These are phyloP conservation scores for Sebastes dallii DNA, from an alignment of 2,797 vertebrate species.

Conservation along the genomic window DNA sequence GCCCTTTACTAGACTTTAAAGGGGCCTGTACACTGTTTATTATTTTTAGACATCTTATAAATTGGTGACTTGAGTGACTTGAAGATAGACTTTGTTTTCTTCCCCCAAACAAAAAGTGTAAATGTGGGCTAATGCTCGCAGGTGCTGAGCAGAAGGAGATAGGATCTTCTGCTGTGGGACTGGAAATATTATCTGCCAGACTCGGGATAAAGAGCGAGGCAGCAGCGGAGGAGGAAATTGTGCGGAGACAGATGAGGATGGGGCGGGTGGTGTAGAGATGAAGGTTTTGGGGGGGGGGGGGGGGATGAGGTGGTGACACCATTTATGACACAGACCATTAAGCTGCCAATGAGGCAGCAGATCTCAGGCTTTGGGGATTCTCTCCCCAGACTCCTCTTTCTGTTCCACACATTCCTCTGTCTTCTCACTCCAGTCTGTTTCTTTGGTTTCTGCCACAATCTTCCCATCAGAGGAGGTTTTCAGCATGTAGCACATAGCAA, in stretches of 20 bases:
- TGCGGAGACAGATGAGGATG: conserved; percentile 40
- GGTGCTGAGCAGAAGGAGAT: conserved; percentile 28
- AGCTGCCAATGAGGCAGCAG: conserved; percentile 68
- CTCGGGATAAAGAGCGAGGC: conserved; percentile 36
- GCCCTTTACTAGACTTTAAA: not conserved
- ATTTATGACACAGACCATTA: conserved; percentile 70
- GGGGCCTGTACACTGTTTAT: not conserved
- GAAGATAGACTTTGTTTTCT: not conserved
- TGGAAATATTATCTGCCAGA: conserved; percentile 30
- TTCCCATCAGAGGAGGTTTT: conserved; percentile 21
- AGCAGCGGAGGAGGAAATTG: conserved; percentile 19
- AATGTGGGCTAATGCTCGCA: conserved; percentile 7
- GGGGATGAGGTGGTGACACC: conserved; percentile 61
- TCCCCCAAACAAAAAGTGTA: conserved; percentile 8
- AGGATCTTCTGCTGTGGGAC: conserved; percentile 34
- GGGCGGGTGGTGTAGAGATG: conserved; percentile 17
- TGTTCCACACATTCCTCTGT: conserved; percentile 19
- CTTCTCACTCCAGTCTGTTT: not conserved
- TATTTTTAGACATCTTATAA: not conserved
- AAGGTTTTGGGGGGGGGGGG: not conserved
- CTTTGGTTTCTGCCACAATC: conserved; percentile 6
- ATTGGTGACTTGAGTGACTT: not conserved
- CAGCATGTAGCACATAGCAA: not conserved
- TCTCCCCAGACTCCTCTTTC: conserved; percentile 39
- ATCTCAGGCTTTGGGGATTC: conserved; percentile 60